Evolutionary conservation across 2,113 vertebrate genomes (phyloP).

Genomic region (Leptobrachium leishanense): DNA sequence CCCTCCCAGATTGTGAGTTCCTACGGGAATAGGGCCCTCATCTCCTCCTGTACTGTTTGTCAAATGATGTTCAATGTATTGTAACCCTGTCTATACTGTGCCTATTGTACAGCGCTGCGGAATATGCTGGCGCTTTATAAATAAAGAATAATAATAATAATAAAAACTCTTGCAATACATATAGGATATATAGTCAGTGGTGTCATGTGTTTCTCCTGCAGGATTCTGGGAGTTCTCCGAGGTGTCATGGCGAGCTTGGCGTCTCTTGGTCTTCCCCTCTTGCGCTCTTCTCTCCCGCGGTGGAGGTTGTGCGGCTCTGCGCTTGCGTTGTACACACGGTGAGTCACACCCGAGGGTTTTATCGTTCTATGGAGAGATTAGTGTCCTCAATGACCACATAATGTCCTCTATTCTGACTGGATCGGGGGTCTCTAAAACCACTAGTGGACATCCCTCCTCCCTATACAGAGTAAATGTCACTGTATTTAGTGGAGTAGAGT

Average conservation of each 20-base stretch:
- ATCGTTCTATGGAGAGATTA: not conserved
- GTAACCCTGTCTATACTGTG: no score
- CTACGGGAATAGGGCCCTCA: no score
- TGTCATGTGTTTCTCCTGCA: not conserved
- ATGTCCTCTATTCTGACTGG: no score
- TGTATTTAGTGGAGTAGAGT: not conserved
- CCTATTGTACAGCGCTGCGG: no score
- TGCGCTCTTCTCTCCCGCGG: not conserved
- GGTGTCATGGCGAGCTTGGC: not conserved
- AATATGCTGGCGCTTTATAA: not conserved
- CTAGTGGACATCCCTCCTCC: no score
- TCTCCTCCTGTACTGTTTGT: no score
- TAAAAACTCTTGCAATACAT: not conserved
- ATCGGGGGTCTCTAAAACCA: no score
- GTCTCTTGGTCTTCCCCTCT: not conserved
- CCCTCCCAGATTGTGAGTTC: no score
- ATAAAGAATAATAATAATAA: not conserved
- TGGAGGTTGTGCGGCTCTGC: not conserved
- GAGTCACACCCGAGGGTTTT: not conserved
- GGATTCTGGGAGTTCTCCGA: not conserved
- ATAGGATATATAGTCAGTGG: not conserved
- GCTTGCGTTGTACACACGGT: slow-evolving; percentile 1
- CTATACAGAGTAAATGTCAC: no score
- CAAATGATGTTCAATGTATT: no score
- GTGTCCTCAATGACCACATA: no score